phyloP scores from a whole-genome alignment of 2,113 vertebrate genomes.

The Meleagris gallopavo region DNA sequence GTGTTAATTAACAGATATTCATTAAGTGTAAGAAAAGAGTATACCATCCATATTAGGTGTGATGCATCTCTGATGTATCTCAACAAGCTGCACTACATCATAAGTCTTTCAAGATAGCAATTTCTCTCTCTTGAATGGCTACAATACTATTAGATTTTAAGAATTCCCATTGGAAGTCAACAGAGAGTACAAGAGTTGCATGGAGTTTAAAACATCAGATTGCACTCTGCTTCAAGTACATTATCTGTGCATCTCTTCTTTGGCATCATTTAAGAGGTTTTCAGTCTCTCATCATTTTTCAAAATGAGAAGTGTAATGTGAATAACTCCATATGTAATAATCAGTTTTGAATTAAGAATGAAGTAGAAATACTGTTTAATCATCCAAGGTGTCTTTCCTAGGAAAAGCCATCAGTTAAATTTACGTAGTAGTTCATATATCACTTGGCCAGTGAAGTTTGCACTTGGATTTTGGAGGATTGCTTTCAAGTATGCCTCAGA shows the following conservation, averaged over 20 bases:
- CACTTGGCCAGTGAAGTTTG: neutral
- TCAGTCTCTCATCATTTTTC: slow-evolving; percentile 37
- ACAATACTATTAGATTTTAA: neutral
- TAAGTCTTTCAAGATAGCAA: neutral
- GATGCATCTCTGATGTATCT: neutral
- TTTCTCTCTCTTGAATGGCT: neutral
- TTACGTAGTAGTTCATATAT: accelerated
- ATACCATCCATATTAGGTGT: neutral
- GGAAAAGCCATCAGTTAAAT: slow-evolving; percentile 11
- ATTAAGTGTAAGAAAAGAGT: neutral
- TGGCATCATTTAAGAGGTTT: neutral
- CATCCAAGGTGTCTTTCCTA: slow-evolving; percentile 35
- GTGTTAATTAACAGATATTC: neutral
- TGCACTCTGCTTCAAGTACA: neutral
- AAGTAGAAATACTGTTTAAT: slow-evolving; percentile 60
- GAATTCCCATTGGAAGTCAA: neutral
- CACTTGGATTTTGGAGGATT: neutral
- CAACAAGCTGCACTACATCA: neutral
- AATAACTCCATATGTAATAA: slow-evolving; percentile 52
- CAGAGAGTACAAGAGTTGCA: accelerated
- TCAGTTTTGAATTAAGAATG: slow-evolving; percentile 60
- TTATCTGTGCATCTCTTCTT: neutral
- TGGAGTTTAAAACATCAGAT: neutral
- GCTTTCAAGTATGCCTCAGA: neutral
- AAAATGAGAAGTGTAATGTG: neutral